A percentile compares a stretch with the other conserved stretches of the same genome.
phyloP scores from a whole-genome alignment of 2,888 invertebrate species.

The Drosophila borealis region DNA sequence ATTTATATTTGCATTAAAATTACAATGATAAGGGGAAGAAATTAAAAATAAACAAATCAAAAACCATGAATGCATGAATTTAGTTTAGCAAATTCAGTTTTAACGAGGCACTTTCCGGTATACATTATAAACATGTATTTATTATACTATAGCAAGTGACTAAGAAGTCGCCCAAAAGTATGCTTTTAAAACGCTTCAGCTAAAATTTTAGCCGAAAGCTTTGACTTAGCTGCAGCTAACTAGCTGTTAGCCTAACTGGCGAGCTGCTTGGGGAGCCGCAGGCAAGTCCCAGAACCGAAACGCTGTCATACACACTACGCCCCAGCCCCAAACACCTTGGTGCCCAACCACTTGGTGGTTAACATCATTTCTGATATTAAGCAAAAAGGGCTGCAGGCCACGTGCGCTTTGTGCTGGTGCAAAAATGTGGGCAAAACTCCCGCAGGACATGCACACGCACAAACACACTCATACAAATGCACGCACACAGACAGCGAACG shows the following conservation, averaged over 20 bases:
- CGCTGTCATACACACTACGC: conserved; percentile 21
- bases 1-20: conserved; percentile 52
- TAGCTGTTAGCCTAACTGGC: conserved; percentile 1
- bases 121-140: neutral
- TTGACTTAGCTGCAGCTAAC: conserved; percentile 33
- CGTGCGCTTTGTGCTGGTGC: conserved; percentile 34
- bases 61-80: conserved; percentile 30
- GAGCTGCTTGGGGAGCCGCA: conserved; percentile 9
- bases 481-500: conserved; percentile 4
- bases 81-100: conserved; percentile 47
- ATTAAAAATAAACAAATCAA: conserved; percentile 1
- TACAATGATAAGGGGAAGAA: conserved; percentile 32
- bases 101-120: conserved; percentile 31
- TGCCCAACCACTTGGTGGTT: conserved; percentile 12
- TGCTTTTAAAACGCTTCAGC: conserved; percentile 1
- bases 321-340: neutral
- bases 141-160: neutral
- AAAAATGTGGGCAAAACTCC: conserved; percentile 44
- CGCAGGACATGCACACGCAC: conserved; percentile 38
- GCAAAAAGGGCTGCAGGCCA: conserved; percentile 43
- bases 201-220: neutral
- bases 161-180: neutral
- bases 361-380: conserved; percentile 41
- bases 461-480: conserved; percentile 1
- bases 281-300: conserved; percentile 24